Conservation (phyloP, 2,888 invertebrate species). For the Lochmaea capreae region DNA sequence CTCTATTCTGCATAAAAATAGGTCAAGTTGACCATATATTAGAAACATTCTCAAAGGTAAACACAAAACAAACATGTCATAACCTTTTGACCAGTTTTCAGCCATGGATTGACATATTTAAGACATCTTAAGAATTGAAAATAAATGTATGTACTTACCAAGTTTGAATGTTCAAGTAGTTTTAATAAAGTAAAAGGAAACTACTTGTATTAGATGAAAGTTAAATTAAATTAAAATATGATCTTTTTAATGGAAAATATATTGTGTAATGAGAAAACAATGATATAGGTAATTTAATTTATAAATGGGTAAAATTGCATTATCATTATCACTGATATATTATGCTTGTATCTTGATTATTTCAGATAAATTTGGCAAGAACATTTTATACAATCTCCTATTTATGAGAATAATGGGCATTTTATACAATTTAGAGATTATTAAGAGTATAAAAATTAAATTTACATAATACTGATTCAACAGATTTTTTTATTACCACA, state of each 20-base stretch:
- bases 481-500: no score
- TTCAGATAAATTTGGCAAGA: not conserved
- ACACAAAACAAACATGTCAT: no score
- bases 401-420: not conserved
- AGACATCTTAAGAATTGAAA: not conserved
- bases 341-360: not conserved
- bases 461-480: no score
- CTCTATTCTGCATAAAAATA: no score
- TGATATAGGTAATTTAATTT: not conserved
- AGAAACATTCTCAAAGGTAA: no score
- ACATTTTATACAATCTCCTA: not conserved
- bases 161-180: not conserved
- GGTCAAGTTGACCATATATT: no score
- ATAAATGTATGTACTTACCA: not conserved
- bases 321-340: not conserved
- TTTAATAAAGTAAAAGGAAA: not conserved
- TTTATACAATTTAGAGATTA: not conserved
- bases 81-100: no score
- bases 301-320: no score
- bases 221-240: not conserved
- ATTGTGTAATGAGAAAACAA: not conserved
- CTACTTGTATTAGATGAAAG: not conserved
- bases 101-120: no score
- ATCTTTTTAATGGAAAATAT: not conserved
- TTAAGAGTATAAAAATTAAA: not conserved